These are phyloP conservation scores for Anolis carolinensis DNA, from an alignment of 2,113 vertebrate genomes.

Conservation along the genomic window DNA sequence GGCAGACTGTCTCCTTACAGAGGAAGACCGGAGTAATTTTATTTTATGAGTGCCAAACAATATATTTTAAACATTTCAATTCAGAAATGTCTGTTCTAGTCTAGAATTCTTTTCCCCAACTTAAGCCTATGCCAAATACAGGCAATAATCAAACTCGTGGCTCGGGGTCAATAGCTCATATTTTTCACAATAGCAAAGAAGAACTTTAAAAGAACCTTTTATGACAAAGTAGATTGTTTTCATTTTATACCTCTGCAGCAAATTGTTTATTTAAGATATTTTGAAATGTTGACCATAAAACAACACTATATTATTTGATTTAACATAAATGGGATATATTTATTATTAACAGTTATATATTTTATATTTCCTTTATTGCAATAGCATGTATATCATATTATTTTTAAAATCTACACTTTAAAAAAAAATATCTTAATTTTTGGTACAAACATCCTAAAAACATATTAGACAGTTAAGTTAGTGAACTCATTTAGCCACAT, in stretches of 20 bases:
- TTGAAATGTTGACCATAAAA: neutral
- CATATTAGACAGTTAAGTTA: neutral
- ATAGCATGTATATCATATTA: neutral
- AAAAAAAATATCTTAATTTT: neutral
- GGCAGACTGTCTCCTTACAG: neutral
- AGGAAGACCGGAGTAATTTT: neutral
- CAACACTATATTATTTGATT: no score
- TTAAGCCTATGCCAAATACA: neutral
- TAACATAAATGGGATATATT: neutral
- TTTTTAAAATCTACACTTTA: neutral
- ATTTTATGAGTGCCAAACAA: neutral
- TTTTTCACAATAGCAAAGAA: constrained; percentile 4
- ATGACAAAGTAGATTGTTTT: neutral
- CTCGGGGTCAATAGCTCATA: neutral
- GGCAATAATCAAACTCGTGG: neutral
- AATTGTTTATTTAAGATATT: neutral
- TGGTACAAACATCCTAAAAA: neutral
- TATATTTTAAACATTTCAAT: neutral
- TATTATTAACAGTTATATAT: neutral
- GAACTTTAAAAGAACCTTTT: neutral
- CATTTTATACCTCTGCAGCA: neutral
- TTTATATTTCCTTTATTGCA: neutral
- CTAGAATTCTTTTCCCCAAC: neutral
- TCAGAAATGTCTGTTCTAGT: neutral
- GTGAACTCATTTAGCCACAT: neutral